Evolutionary conservation across 92 coral and sea anemone species (phyloP).

Genomic region (Palythoa caribaeorum): DNA sequence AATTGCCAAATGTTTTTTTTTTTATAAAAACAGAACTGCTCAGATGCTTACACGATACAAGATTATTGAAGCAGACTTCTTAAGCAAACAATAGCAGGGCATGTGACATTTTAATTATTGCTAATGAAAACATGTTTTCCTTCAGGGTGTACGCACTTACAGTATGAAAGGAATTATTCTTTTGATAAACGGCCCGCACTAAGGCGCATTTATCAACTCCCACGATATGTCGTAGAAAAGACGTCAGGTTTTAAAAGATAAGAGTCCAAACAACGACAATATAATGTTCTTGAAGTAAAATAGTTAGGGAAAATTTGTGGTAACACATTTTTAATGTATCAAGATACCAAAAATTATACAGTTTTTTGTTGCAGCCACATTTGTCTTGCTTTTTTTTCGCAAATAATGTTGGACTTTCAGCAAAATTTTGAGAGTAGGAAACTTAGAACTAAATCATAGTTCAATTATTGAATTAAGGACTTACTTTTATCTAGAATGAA

Average conservation of each 20-base stretch:
- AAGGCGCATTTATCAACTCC: not conserved
- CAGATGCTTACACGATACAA: too few species aligned
- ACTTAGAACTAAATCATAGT: conserved; percentile 1
- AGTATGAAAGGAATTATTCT: not conserved
- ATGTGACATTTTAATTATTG: not conserved
- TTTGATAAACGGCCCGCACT: not conserved
- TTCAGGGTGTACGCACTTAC: not conserved
- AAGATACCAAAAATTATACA: too few species aligned
- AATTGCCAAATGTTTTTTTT: too few species aligned
- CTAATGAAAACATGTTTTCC: not conserved
- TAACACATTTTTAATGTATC: conserved; percentile 5
- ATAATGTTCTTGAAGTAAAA: not conserved
- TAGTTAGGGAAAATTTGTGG: not conserved
- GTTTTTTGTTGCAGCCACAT: not conserved
- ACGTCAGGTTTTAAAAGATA: not conserved
- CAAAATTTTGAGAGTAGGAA: not conserved
- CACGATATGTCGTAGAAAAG: not conserved
- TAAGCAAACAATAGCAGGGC: too few species aligned
- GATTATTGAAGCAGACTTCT: too few species aligned
- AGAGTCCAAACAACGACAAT: not conserved
- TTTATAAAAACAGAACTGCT: too few species aligned
- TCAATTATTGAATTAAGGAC: not conserved
- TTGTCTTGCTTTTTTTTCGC: not conserved
- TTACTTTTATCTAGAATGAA: not conserved
- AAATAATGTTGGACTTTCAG: too few species aligned